phyloP scores from a whole-genome alignment of 1,140 invertebrate species.

The Psix sp. region DNA sequence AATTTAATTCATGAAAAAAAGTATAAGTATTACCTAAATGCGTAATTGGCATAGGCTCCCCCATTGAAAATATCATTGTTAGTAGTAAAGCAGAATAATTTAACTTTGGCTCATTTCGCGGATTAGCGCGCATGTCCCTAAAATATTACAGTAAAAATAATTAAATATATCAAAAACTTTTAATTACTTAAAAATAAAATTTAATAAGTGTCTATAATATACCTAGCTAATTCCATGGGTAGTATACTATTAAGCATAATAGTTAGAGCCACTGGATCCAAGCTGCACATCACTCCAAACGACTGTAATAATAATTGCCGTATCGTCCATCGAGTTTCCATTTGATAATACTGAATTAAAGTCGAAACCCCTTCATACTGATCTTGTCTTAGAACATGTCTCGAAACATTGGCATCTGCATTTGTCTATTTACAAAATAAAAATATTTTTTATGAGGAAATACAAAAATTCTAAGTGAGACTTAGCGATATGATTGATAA shows the following conservation, averaged over 20 bases:
- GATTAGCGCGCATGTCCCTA: slow-evolving; percentile 85
- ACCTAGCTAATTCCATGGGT: slow-evolving; percentile 90
- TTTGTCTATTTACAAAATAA: slow-evolving; percentile 81
- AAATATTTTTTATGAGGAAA: no score
- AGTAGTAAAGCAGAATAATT: slow-evolving; percentile 87
- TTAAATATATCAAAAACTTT: background rate
- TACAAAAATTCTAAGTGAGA: no score
- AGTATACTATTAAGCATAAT: slow-evolving; percentile 91
- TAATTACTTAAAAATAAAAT: background rate
- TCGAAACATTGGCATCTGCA: slow-evolving; percentile 88
- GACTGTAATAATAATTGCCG: slow-evolving; percentile 87
- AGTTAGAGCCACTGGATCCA: slow-evolving; percentile 87
- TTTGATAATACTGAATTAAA: slow-evolving; percentile 93
- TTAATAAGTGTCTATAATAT: slow-evolving; percentile 23
- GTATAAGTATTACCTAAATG: slow-evolving; percentile 78
- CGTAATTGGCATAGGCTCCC: slow-evolving; percentile 89
- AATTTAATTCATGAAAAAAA: slow-evolving; percentile 14
- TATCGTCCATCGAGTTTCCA: slow-evolving; percentile 91
- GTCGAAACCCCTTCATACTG: slow-evolving; percentile 86
- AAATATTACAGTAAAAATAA: slow-evolving; percentile 22
- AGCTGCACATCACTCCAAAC: slow-evolving; percentile 90
- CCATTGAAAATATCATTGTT: slow-evolving; percentile 91
- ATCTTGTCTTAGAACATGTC: slow-evolving; percentile 85
- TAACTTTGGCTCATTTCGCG: slow-evolving; percentile 82
- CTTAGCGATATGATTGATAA: no score